Percentiles rank a stretch among this genome's conserved stretches.
Evolutionary conservation across 1,140 invertebrate genomes (phyloP).

Genomic region (Calycopis cecrops): DNA sequence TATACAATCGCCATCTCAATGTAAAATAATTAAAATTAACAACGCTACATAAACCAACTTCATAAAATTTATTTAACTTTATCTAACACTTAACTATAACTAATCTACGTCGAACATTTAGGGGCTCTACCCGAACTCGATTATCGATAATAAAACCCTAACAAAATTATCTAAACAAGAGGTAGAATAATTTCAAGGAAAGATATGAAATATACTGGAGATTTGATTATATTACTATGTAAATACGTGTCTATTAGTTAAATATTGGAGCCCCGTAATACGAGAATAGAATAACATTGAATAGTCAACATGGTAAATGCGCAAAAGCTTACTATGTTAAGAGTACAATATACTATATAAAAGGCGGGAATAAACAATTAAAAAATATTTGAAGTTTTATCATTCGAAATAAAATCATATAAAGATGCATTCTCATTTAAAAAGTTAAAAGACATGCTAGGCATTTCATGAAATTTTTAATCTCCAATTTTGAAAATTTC

Average conservation of each 20-base stretch:
- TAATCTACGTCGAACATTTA: constrained; percentile 62
- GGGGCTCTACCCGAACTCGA: constrained; percentile 43
- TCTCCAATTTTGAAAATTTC: constrained; percentile 11
- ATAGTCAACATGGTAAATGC: constrained; percentile 72
- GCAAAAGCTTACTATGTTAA: constrained; percentile 53
- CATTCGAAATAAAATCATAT: constrained; percentile 6
- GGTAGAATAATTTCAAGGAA: constrained; percentile 39
- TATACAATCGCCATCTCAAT: constrained; percentile 2
- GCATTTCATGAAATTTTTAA: background rate
- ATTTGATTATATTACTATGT: constrained; percentile 12
- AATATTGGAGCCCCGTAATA: constrained; percentile 33
- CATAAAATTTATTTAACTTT: constrained; percentile 44
- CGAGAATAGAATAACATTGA: constrained; percentile 52
- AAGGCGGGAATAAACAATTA: constrained; percentile 10
- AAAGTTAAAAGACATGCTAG: constrained; percentile 1
- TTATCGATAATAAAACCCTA: constrained; percentile 33
- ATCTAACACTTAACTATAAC: constrained; percentile 57
- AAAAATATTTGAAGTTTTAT: constrained; percentile 8
- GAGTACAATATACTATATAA: constrained; percentile 7
- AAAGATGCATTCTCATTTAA: constrained; percentile 4
- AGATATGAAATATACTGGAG: constrained; percentile 21
- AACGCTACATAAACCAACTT: constrained; percentile 32
- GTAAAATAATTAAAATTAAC: constrained; percentile 19
- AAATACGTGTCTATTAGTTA: background rate
- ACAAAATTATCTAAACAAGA: constrained; percentile 41